Base-by-base conservation (phyloP, 2,888 invertebrate genomes). In the Nudaria mundana region DNA sequence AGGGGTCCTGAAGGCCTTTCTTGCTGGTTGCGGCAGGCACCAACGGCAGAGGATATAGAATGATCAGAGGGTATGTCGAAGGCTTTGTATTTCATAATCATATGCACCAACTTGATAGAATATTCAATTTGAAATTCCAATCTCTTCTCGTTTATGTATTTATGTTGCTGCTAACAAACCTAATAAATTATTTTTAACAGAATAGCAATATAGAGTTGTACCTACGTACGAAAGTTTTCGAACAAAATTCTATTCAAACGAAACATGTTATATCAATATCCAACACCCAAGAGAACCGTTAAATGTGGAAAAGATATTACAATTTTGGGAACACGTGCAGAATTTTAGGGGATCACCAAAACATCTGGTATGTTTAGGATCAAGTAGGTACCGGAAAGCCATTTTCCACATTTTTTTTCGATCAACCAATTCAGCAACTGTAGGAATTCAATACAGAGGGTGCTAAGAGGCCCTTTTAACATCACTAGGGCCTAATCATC, bases 51-150 rank as follows among this genome's bases (percentile, higher is more conserved):
- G 55, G 53, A 55, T 63, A 56, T 60, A 52, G 57, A 63, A 56
- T 65, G 70, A 69, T 72, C 53, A 51, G 51, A 61, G 63, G 64
- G 66, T 63, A 64, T 68, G 55, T 66, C 52, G 40, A 37, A 44
- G 57, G 66, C 72, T 75, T 74, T 74, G 72, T 74, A 63, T 63
- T 66, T 65, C 41, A 64, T 74, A 73, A 77, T 74, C 67, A 71
- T 60, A 73, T 73, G 74, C 70, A 70, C 63, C 60, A 52, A 48
- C 52, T 56, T 65, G 62, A 73, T 66, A 67, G 65, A 64, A 66
- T 66, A 50, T 52, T 23, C 4, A n/a, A 10, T 10, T 3, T 1
- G 22, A 8, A 1, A 10, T 23, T 10, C 10, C n/a, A 0, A 10
- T 20, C 5, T 20, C 8, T 20, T 7, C 20, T 2, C 5, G n/a